These are phyloP conservation scores for Clunio marinus DNA, from an alignment of 2,888 invertebrate genomes.

Conservation along the genomic window DNA sequence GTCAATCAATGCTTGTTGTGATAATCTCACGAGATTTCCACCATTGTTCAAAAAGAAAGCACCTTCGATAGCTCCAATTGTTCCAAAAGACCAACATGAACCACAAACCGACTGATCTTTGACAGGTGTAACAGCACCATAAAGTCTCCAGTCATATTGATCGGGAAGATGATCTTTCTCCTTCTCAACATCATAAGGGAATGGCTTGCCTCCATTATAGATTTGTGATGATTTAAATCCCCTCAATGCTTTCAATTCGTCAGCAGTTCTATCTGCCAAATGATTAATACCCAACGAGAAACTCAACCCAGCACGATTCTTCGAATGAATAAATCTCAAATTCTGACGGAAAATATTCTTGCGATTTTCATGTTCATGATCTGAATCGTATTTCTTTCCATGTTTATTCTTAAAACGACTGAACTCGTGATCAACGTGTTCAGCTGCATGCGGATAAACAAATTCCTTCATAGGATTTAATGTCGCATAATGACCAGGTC, in stretches of 20 bases:
- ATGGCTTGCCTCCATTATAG: conserved; percentile 71
- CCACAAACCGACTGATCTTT: conserved; percentile 98
- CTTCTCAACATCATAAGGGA: conserved; percentile 63
- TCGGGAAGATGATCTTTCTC: conserved; percentile 62
- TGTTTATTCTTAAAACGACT: conserved; percentile 66
- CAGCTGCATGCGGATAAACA: conserved; percentile 63
- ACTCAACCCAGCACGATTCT: conserved; percentile 69
- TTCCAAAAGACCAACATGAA: conserved; percentile 96
- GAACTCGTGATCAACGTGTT: conserved; percentile 73
- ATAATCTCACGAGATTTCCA: conserved; percentile 73
- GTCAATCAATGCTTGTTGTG: conserved; percentile 91
- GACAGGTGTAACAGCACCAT: conserved; percentile 90
- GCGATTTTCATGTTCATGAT: conserved; percentile 64
- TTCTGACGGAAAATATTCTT: conserved; percentile 83
- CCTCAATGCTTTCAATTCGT: conserved; percentile 70
- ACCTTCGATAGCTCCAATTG: conserved; percentile 88
- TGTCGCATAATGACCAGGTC: conserved; percentile 78
- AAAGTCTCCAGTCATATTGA: conserved; percentile 83
- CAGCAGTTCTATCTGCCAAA: conserved; percentile 74
- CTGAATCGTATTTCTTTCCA: conserved; percentile 60
- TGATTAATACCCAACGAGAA: conserved; percentile 79
- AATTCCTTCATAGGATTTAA: conserved; percentile 95
- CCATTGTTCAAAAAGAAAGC: conserved; percentile 81
- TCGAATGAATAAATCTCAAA: conserved; percentile 73
- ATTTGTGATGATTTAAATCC: conserved; percentile 62